These are phyloP conservation scores for Salarias fasciatus DNA, from an alignment of 2,797 vertebrate species.

Conservation along the genomic window DNA sequence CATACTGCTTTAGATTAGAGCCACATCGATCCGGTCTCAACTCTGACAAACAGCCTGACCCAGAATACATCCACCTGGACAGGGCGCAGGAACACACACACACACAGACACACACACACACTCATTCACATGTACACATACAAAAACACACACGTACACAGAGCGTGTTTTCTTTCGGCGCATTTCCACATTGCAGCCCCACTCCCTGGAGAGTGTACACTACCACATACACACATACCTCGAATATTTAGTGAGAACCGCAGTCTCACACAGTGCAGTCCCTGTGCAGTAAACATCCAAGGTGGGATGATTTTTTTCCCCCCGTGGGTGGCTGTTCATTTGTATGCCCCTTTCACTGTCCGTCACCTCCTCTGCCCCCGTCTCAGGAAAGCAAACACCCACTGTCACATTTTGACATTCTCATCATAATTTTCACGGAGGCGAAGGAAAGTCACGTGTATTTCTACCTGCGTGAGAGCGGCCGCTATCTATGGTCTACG, in stretches of 20 bases:
- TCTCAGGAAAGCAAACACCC: conserved; percentile 54
- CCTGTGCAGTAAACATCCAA: conserved; percentile 71
- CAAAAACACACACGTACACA: conserved; percentile 20
- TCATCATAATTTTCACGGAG: conserved; percentile 39
- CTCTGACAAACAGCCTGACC: conserved; percentile 73
- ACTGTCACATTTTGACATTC: conserved; percentile 38
- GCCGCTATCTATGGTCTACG: conserved; percentile 7
- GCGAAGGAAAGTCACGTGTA: conserved; percentile 39
- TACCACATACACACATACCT: conserved; percentile 72
- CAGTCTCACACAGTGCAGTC: conserved; percentile 66
- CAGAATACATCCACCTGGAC: conserved; percentile 68
- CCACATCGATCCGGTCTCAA: conserved; percentile 72
- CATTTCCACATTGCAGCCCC: conserved; percentile 44
- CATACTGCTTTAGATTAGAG: conserved; percentile 72
- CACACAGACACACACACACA: conserved; percentile 19
- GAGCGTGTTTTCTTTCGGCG: conserved; percentile 45
- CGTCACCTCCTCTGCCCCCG: conserved; percentile 56
- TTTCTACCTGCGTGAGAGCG: conserved; percentile 30
- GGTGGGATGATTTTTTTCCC: conserved; percentile 75
- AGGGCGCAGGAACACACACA: conserved; percentile 15
- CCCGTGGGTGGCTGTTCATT: conserved; percentile 74
- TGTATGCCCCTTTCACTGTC: conserved; percentile 71
- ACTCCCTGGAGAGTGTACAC: conserved; percentile 43
- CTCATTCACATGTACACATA: conserved; percentile 28
- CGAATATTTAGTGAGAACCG: conserved; percentile 72